phyloP scores from a whole-genome alignment of 2,113 vertebrate species.

The Phocoena phocoena region DNA sequence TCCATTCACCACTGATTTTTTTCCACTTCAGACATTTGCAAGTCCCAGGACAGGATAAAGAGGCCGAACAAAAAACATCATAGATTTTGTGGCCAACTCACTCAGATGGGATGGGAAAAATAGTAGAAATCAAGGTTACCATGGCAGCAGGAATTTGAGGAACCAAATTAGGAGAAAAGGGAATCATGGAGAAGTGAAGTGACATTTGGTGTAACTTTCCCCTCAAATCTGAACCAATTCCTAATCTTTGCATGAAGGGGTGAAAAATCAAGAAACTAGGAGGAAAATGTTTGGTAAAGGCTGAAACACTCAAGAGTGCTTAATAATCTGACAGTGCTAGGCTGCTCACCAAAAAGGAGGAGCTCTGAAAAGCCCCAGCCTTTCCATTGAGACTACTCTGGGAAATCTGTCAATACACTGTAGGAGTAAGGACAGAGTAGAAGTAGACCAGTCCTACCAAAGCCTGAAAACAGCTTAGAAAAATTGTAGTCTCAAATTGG shows the following conservation, averaged over 20 bases:
- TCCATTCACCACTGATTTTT: background rate
- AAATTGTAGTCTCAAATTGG: background rate
- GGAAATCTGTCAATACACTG: rapidly evolving
- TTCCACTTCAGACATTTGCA: background rate
- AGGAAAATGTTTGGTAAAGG: background rate
- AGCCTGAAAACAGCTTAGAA: background rate
- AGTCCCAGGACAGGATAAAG: background rate
- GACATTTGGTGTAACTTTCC: background rate
- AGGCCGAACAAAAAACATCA: background rate
- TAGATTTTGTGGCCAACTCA: background rate
- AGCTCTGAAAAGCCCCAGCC: rapidly evolving
- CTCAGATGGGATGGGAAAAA: background rate
- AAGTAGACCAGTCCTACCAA: background rate
- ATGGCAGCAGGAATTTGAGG: background rate
- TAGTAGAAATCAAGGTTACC: background rate
- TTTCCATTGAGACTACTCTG: background rate
- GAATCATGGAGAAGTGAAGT: background rate
- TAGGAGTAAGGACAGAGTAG: background rate
- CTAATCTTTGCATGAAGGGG: background rate
- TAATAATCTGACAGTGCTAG: background rate
- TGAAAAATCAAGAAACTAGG: background rate
- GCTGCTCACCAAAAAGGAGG: background rate
- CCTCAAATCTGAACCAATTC: background rate
- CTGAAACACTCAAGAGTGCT: background rate
- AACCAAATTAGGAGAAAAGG: background rate